These are phyloP conservation scores for Drosophila percnosoma DNA, from an alignment of 2,888 invertebrate genomes.

Conservation along the genomic window DNA sequence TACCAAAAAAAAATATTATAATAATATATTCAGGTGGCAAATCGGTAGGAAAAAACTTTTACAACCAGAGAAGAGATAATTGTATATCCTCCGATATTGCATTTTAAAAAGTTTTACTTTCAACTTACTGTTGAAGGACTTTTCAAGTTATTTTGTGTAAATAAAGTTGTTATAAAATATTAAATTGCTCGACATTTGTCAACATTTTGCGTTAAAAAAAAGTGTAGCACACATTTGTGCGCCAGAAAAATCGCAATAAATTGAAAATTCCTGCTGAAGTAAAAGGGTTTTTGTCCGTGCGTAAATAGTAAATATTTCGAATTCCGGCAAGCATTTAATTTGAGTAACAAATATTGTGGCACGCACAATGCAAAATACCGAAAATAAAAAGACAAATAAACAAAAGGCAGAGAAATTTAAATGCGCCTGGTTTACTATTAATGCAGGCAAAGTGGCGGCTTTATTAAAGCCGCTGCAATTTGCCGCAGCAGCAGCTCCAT, in stretches of 20 bases:
- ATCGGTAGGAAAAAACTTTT: neutral
- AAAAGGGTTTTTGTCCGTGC: constrained; percentile 22
- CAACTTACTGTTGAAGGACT: too few relatives aligned
- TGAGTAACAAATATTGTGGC: constrained; percentile 1
- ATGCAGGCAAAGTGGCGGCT: constrained; percentile 52
- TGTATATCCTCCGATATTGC: neutral
- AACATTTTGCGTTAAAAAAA: neutral
- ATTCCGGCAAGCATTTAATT: constrained; percentile 32
- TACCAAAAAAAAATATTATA: neutral
- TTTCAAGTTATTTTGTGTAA: neutral
- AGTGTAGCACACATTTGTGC: constrained; percentile 41
- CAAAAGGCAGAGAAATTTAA: neutral
- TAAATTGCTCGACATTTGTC: neutral
- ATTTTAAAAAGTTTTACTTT: neutral
- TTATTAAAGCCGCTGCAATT: constrained; percentile 50
- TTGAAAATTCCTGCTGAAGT: constrained; percentile 7
- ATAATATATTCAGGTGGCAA: neutral
- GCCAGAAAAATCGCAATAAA: constrained; percentile 1
- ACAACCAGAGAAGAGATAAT: neutral
- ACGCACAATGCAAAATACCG: constrained; percentile 16
- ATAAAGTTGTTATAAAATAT: neutral
- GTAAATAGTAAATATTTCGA: constrained; percentile 57
- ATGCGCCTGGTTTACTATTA: constrained; percentile 16
- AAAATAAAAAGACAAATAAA: neutral
- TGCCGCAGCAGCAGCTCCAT: constrained; percentile 29